A percentile compares a stretch with the other conserved stretches of the same genome.
Conservation (phyloP, 2,888 invertebrate species). For the Arrhopalites spinosus region DNA sequence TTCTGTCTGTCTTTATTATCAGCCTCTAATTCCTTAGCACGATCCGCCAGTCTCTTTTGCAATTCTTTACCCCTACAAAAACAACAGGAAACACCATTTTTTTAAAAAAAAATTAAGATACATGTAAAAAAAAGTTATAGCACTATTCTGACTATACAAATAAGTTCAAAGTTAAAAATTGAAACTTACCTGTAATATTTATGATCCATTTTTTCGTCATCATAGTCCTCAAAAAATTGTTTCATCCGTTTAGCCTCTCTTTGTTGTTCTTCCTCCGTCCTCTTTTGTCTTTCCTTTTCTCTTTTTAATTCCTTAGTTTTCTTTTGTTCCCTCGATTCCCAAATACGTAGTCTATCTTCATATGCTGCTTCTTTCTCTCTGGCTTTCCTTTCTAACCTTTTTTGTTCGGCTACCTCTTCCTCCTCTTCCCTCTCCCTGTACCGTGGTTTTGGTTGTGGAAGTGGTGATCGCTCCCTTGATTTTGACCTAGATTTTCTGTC, state of each 20-base stretch:
- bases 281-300: constrained; percentile 81
- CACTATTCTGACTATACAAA: not conserved
- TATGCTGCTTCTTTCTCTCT: constrained; percentile 96
- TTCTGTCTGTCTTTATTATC: constrained; percentile 88
- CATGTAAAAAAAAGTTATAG: not conserved
- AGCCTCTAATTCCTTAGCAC: constrained; percentile 89
- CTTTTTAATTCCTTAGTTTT: constrained; percentile 89
- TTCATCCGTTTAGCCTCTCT: constrained; percentile 91
- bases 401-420: constrained; percentile 88
- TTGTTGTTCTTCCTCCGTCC: constrained; percentile 83
- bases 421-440: constrained; percentile 79
- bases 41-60: constrained; percentile 84
- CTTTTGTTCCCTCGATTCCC: constrained; percentile 89
- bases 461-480: constrained; percentile 58
- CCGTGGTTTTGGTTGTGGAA: constrained; percentile 47
- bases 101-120: not conserved
- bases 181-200: constrained; percentile 86
- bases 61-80: constrained; percentile 76
- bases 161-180: not conserved
- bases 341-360: constrained; percentile 71
- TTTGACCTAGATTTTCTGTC: constrained; percentile 57
- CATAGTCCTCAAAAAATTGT: constrained; percentile 98
- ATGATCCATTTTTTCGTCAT: constrained; percentile 95
- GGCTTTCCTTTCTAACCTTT: constrained; percentile 86
- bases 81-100: not conserved